Percentiles rank a stretch among this genome's conserved stretches.
Evolutionary conservation across 1,140 invertebrate species (phyloP).

Genomic region (Eufriesea mexicana): DNA sequence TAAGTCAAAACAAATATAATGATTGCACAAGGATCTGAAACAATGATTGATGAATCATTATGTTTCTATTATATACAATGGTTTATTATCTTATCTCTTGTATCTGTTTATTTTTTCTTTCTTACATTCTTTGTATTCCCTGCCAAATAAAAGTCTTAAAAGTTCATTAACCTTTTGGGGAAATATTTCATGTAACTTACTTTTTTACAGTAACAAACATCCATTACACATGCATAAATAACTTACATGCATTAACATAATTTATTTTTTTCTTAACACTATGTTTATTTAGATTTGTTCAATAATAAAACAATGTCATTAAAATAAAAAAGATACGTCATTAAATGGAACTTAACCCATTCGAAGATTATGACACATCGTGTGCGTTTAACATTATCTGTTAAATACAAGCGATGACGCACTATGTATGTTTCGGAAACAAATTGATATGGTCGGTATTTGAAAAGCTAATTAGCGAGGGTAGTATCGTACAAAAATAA

Average conservation of each 20-base stretch:
- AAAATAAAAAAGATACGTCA: not conserved
- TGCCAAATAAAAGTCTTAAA: not conserved
- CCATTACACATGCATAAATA: not conserved
- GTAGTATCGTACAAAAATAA: no score
- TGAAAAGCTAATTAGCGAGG: no score
- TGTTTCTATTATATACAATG: not conserved
- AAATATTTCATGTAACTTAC: no score
- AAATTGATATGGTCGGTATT: not conserved
- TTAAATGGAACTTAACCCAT: no score
- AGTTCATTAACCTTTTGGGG: not conserved
- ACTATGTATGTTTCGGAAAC: not conserved
- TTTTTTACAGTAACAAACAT: not conserved
- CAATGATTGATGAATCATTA: not conserved
- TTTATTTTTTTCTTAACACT: not conserved
- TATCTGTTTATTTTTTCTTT: not conserved
- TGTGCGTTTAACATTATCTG: no score
- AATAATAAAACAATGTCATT: no score
- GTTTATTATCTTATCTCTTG: conserved; percentile 13
- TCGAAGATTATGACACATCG: no score
- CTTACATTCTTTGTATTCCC: not conserved
- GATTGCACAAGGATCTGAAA: not conserved
- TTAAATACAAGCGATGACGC: not conserved
- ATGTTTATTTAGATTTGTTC: conserved; percentile 9
- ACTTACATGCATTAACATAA: not conserved
- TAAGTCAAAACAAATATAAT: not conserved